Evolutionary conservation across 2,113 vertebrate species (phyloP), one percentile per base, ranked within the genome.

Genomic region (Pterophyllum scalare): DNA sequence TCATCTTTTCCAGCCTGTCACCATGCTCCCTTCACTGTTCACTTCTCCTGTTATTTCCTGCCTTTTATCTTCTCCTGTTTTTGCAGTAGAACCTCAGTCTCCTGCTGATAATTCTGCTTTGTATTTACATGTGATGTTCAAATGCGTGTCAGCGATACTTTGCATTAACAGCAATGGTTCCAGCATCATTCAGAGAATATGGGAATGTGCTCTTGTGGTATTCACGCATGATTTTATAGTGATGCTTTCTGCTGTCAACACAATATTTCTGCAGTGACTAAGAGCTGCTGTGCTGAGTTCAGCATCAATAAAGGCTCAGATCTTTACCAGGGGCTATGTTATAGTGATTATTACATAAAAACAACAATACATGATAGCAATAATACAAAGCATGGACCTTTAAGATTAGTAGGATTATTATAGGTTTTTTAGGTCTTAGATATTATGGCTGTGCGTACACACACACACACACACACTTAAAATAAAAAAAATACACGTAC

Each of bases 1-100:
- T 72, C 17, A n/a, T 72, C 46, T 33, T 31, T 54, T 54, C 67
- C 67, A 72, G 67, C 33, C 46, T 72, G 67, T 72, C 67, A 54
- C 46, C 26, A 54, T 14, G 26, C 67, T 33, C 19, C 46, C 26
- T 1, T 72, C 26, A 14, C 46, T 20, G 43, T 7, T n/a, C n/a
- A n/a, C n/a, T 24, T 28, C 15, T 31, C 17, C 65, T 72, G 65
- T 31, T 54, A 31, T 72, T 13, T 31, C 49, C 43, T n/a, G 17
- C 43, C 49, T 70, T 70, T 70, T 28, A 56, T 64, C 20, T 52
- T 24, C 59, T 59, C 31, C 54, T 67, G 40, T 59, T 33, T 14
- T 54, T 17, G 15, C 33, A 76, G 26, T 0, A 43, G 22, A n/a
- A 28, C 22, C 43, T 57, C 49, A 64, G 6, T 7, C 24, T 52